Conservation (phyloP, 2,797 vertebrate genomes). For the Neosalanx taihuensis region DNA sequence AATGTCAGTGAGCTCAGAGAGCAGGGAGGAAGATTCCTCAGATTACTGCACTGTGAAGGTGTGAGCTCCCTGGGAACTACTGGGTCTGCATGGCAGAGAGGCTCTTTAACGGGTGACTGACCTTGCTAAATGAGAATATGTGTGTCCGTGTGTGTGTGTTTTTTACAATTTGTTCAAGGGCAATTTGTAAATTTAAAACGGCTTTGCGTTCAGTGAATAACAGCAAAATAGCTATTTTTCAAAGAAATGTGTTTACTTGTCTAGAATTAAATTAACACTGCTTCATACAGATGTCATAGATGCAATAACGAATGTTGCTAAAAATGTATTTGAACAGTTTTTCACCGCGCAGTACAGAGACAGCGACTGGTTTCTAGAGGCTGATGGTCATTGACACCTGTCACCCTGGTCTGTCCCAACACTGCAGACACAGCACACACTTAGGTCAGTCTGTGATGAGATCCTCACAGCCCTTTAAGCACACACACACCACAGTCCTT, state of each 20-base stretch:
- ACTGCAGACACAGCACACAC: neutral
- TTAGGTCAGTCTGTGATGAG: neutral
- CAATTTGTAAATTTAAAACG: neutral
- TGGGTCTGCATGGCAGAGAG: constrained; percentile 35
- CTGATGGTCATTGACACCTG: neutral
- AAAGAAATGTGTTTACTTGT: neutral
- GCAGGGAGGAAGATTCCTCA: constrained; percentile 69
- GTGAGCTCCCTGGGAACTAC: constrained; percentile 66
- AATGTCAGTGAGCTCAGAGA: constrained; percentile 54
- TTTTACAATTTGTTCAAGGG: neutral
- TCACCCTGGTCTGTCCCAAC: neutral
- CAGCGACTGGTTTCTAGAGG: too few species aligned
- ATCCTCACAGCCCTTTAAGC: neutral
- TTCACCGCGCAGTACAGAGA: neutral
- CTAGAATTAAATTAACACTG: neutral
- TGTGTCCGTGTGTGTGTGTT: constrained; percentile 36
- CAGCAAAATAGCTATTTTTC: neutral
- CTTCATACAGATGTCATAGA: neutral
- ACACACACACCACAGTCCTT: neutral
- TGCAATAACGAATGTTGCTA: neutral
- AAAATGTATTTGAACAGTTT: neutral
- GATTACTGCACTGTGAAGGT: constrained; percentile 75
- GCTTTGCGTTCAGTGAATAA: neutral
- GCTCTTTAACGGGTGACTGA: constrained; percentile 51
- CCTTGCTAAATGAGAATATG: constrained; percentile 11